Conservation (phyloP, 2,888 invertebrate genomes). For the Drosophila fungiperda region DNA sequence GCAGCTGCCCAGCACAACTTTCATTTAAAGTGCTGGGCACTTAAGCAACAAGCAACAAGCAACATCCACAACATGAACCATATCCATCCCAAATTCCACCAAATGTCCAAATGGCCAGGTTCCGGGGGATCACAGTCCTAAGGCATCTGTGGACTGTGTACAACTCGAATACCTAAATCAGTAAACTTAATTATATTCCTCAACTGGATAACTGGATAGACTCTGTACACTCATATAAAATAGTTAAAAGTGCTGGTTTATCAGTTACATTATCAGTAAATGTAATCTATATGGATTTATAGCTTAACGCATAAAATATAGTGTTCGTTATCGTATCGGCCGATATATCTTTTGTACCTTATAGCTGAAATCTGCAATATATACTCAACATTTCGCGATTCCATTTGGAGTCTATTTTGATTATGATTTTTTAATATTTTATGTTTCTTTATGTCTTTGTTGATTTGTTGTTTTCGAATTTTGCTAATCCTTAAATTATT, state of each 20-base stretch:
- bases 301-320: background rate
- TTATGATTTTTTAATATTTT: no score
- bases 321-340: background rate
- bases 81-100: constrained; percentile 17
- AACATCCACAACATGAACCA: constrained; percentile 4
- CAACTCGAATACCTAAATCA: constrained; percentile 10
- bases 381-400: background rate
- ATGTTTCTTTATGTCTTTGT: background rate
- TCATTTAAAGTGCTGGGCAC: constrained; percentile 51
- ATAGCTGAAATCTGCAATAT: background rate
- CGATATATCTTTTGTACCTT: background rate
- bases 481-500: background rate
- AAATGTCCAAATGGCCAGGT: constrained; percentile 16
- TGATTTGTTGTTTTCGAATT: background rate
- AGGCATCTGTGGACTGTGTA: constrained; percentile 19
- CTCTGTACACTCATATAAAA: background rate
- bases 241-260: constrained; percentile 2
- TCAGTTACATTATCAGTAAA: no score
- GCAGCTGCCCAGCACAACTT: constrained; percentile 26
- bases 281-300: constrained; percentile 4
- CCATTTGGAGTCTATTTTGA: background rate
- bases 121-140: constrained; percentile 47
- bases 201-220: constrained; percentile 15
- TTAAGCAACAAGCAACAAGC: constrained; percentile 34
- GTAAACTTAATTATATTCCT: constrained; percentile 3